Conservation (phyloP, 92 coral and sea anemone species). For the Anthopleura xanthogrammica region DNA sequence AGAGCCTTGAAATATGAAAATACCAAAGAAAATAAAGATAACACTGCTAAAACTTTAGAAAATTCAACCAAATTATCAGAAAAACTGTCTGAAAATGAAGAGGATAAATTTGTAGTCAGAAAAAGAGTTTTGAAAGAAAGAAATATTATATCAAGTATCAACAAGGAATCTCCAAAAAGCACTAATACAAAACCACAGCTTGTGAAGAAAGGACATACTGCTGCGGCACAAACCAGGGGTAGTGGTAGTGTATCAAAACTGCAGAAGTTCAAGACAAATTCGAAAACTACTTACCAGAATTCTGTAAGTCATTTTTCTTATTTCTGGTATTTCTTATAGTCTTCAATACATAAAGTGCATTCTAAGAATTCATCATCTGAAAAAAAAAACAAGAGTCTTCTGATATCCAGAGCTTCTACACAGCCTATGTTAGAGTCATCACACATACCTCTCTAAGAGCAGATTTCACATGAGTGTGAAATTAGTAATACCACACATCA, state of each 20-base stretch:
- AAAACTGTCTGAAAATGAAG: conserved; percentile 12
- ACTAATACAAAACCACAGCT: background rate
- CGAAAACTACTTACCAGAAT: background rate
- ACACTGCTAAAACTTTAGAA: background rate
- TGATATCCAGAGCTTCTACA: too few species aligned
- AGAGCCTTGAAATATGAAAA: background rate
- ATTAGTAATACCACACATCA: too few species aligned
- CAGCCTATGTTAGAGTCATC: too few species aligned
- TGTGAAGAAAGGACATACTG: background rate
- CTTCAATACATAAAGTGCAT: too few species aligned
- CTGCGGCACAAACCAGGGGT: background rate
- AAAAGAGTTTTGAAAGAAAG: conserved; percentile 23
- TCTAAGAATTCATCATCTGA: too few species aligned
- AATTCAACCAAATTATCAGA: background rate
- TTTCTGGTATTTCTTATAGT: background rate
- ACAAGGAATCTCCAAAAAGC: background rate
- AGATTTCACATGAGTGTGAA: too few species aligned
- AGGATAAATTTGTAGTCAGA: conserved; percentile 27
- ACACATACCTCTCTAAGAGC: too few species aligned
- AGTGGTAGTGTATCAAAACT: background rate
- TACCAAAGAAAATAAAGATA: background rate
- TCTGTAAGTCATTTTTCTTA: background rate
- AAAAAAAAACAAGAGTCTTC: too few species aligned
- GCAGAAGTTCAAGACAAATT: background rate
- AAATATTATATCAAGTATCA: conserved; percentile 3